phyloP scores from a whole-genome alignment of 2,797 vertebrate genomes.

The Syngnathus acus region DNA sequence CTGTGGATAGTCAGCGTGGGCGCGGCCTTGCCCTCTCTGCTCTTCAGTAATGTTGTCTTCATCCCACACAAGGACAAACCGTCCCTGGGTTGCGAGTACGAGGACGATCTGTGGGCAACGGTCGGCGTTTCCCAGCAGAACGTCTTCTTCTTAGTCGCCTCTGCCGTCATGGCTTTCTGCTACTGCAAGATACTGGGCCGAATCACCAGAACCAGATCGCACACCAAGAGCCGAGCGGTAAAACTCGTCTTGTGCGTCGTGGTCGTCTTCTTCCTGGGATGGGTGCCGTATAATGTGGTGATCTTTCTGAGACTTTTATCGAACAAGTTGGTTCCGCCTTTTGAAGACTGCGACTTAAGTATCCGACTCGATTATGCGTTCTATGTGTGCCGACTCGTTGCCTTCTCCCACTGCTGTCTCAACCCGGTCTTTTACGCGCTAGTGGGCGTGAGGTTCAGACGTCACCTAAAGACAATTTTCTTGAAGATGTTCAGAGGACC shows the following conservation, averaged over 20 bases:
- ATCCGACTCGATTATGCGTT: conserved; percentile 61
- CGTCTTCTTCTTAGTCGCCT: conserved; percentile 74
- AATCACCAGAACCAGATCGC: conserved; percentile 67
- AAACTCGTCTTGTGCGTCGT: conserved; percentile 82
- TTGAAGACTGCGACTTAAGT: conserved; percentile 46
- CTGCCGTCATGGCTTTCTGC: conserved; percentile 76
- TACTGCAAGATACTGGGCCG: conserved; percentile 75
- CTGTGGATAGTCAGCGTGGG: conserved; percentile 74
- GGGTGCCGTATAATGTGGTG: conserved; percentile 84
- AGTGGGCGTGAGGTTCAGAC: conserved; percentile 83
- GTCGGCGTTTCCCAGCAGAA: conserved; percentile 63
- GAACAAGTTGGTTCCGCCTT: conserved; percentile 6
- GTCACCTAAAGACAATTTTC: conserved; percentile 68
- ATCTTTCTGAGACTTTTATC: conserved; percentile 70
- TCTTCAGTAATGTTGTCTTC: conserved; percentile 50
- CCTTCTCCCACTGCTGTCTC: conserved; percentile 87
- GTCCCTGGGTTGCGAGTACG: conserved; percentile 58
- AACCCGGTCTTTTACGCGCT: conserved; percentile 90
- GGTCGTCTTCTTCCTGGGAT: conserved; percentile 80
- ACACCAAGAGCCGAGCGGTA: conserved; percentile 74
- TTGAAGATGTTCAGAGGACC: conserved; percentile 17
- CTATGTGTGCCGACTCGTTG: conserved; percentile 71
- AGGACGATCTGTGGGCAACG: background rate
- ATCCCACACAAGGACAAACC: fast-evolving
- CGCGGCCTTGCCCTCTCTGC: conserved; percentile 69